Evolutionary conservation across 1,140 invertebrate genomes (phyloP), one percentile per base, ranked within the genome.

Genomic region (Drosophila saltans): DNA sequence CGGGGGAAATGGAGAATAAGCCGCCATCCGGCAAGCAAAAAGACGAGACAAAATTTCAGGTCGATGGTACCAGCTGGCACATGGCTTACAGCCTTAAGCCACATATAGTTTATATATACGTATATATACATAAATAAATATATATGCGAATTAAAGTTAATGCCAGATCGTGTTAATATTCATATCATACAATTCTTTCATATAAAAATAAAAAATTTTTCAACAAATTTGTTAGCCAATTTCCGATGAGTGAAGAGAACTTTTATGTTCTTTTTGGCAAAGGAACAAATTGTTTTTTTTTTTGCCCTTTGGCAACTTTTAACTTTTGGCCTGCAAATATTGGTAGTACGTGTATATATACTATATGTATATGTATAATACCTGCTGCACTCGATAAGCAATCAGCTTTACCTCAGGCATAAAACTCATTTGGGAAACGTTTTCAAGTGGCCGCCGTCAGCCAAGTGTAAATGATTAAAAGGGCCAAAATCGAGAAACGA

Each of bases 381-480:
- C 45, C 45, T 45, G 40, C 30, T 45, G 40, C 30, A 66, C 55
- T 69, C 77, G 79, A 72, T 79, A 69, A 73, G 57, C 45, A 52
- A 52, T 52, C 45, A 52, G 45, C 45, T 24, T 52, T 10, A 52
- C 45, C 45, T 70, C 60, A 45, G 56, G 66, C 81, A 66, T 80
- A 59, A 78, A 85, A 85, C 66, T 84, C 74, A 52, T 52, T 52
- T 52, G 45, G n/a, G 45, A 52, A 52, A 8, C 45, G 45, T 85
- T 63, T 85, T 85, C 68, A 30, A 81, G 81, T 80, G 69, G 77
- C 71, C 61, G 58, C 61, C 40, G 52, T 43, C 65, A 78, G 74
- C 75, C 70, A 78, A 81, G 82, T 85, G 78, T 81, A 72, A 84
- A 75, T 85, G 78, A 85, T 85, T 85, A 81, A 78, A 72, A 67